These are phyloP conservation scores for Balaeniceps rex DNA, from an alignment of 2,113 vertebrate genomes.

Conservation along the genomic window DNA sequence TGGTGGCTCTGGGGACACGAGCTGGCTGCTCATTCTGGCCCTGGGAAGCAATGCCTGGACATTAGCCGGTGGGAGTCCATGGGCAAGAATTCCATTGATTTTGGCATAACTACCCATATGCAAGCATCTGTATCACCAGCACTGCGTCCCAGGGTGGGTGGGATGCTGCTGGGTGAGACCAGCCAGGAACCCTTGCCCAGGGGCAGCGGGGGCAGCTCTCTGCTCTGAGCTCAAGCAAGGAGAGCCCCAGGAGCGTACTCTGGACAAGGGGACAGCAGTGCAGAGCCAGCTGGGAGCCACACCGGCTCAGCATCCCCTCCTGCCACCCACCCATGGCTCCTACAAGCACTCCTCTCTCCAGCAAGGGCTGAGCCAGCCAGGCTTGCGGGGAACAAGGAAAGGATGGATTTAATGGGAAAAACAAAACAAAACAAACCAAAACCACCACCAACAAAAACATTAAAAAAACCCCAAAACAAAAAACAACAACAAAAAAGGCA, in stretches of 20 bases:
- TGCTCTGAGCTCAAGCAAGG: accelerated
- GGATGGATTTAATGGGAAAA: neutral
- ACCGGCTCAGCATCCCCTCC: neutral
- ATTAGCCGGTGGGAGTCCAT: accelerated
- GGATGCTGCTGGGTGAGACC: neutral
- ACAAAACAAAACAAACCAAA: neutral
- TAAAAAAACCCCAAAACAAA: too few species aligned
- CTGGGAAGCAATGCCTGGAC: neutral
- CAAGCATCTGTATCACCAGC: neutral
- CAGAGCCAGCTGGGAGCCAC: neutral
- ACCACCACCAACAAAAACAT: neutral
- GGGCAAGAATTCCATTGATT: neutral
- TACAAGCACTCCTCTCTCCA: neutral
- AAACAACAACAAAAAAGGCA: neutral
- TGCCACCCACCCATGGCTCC: neutral
- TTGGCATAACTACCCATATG: neutral
- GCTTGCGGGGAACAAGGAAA: neutral
- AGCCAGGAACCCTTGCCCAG: neutral
- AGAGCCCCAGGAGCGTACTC: accelerated
- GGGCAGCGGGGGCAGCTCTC: neutral
- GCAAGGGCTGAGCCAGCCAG: neutral
- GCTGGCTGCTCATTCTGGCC: neutral
- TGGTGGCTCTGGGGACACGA: accelerated
- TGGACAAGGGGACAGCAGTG: neutral
- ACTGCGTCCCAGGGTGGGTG: accelerated